Conservation (phyloP, 2,888 invertebrate genomes). For the Sphinx pinastri region DNA sequence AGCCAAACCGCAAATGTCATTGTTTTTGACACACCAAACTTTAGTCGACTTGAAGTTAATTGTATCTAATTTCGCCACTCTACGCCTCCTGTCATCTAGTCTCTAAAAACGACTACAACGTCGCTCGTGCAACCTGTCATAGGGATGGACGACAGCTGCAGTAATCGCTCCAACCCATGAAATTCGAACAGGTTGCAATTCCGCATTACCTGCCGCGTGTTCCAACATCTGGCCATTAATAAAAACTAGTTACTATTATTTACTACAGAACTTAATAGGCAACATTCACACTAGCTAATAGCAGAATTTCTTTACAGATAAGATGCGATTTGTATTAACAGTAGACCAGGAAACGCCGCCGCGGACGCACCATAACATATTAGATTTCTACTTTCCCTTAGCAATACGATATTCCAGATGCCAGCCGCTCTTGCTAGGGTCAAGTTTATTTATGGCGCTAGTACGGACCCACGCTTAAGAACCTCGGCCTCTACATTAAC, state of each 20-base stretch:
- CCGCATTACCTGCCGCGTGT: background rate
- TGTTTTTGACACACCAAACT: too few relatives aligned
- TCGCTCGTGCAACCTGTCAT: too few relatives aligned
- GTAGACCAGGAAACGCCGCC: slow-evolving; percentile 39
- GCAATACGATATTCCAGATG: slow-evolving; percentile 43
- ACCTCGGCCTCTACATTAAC: slow-evolving; percentile 14
- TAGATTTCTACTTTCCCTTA: slow-evolving; percentile 63
- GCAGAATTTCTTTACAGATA: slow-evolving; percentile 29
- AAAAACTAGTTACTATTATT: too few relatives aligned
- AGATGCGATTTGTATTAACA: slow-evolving; percentile 36
- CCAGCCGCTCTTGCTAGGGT: slow-evolving; percentile 29
- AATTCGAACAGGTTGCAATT: too few relatives aligned
- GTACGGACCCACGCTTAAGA: slow-evolving; percentile 13
- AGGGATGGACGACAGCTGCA: too few relatives aligned
- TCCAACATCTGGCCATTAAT: background rate
- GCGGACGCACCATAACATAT: slow-evolving; percentile 44
- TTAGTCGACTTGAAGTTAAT: too few relatives aligned
- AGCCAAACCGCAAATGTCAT: too few relatives aligned
- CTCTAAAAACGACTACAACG: too few relatives aligned
- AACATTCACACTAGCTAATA: slow-evolving; percentile 3
- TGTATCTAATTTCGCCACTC: too few relatives aligned
- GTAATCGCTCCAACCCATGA: too few relatives aligned
- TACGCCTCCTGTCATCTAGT: too few relatives aligned
- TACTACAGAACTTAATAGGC: background rate
- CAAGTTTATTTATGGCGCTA: slow-evolving; percentile 27